Conservation (phyloP, 2,888 invertebrate genomes). For the Brachyopa scutellaris region DNA sequence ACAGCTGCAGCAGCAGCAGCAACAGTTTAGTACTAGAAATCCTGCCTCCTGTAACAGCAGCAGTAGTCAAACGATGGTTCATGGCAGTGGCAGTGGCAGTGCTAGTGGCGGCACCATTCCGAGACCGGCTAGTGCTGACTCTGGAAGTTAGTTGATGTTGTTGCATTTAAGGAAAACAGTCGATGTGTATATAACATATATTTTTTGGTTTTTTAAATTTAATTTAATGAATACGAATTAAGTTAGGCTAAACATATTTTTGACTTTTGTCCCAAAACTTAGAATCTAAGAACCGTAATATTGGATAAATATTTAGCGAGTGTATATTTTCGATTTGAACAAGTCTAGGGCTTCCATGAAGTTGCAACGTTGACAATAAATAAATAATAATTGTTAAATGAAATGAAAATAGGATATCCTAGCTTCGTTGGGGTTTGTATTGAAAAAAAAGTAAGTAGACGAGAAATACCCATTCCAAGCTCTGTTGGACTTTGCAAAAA, state of each 20-base stretch:
- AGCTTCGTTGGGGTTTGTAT: no score
- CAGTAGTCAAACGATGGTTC: conserved; percentile 61
- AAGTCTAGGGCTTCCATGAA: conserved; percentile 67
- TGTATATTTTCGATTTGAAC: conserved; percentile 50
- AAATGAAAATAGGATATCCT: neutral
- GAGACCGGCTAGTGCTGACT: conserved; percentile 67
- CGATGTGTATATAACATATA: conserved; percentile 25
- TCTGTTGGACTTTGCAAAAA: no score
- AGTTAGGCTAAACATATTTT: conserved; percentile 15
- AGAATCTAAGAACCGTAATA: conserved; percentile 25
- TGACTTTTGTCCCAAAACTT: conserved; percentile 54
- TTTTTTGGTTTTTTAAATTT: conserved; percentile 15
- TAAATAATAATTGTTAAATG: conserved; percentile 20
- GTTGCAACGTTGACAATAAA: conserved; percentile 54
- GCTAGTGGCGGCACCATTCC: no score
- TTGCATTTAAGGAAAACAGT: neutral
- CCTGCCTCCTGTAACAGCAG: conserved; percentile 68
- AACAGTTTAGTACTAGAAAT: conserved; percentile 58
- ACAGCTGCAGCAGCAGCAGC: conserved; percentile 48
- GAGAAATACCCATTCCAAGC: no score
- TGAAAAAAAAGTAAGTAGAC: no score
- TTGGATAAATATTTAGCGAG: conserved; percentile 11
- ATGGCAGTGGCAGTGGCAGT: conserved; percentile 63
- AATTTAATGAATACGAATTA: conserved; percentile 27
- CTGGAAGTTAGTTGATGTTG: conserved; percentile 72